Conservation (phyloP, 2,797 vertebrate genomes). For the Characodon lateralis region DNA sequence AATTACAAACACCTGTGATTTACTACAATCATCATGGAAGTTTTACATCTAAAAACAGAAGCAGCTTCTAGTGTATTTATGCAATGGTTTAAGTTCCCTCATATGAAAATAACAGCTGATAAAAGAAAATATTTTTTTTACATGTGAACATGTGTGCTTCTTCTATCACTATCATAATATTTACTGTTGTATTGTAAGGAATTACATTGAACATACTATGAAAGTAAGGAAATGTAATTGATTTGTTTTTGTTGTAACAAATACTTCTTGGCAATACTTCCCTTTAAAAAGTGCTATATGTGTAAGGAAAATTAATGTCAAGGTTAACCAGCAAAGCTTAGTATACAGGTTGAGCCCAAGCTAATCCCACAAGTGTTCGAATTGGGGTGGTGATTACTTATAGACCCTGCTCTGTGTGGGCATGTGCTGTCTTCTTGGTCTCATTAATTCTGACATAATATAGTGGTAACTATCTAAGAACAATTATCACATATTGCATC, state of each 20-base stretch:
- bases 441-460: background rate
- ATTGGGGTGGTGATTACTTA: background rate
- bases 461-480: background rate
- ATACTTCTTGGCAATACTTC: background rate
- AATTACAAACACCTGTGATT: background rate
- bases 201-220: background rate
- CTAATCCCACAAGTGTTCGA: background rate
- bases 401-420: background rate
- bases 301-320: background rate
- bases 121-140: background rate
- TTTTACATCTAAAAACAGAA: background rate
- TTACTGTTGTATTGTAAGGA: background rate
- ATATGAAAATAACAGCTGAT: background rate
- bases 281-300: background rate
- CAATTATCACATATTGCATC: background rate
- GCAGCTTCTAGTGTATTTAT: background rate
- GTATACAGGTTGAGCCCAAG: background rate
- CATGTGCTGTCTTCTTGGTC: background rate
- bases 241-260: background rate
- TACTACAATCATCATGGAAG: background rate
- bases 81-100: background rate
- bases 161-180: background rate
- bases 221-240: background rate
- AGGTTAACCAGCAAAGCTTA: background rate
- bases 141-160: background rate